These are phyloP conservation scores for Heliconius ismenius DNA, from an alignment of 2,888 invertebrate species.

Conservation along the genomic window DNA sequence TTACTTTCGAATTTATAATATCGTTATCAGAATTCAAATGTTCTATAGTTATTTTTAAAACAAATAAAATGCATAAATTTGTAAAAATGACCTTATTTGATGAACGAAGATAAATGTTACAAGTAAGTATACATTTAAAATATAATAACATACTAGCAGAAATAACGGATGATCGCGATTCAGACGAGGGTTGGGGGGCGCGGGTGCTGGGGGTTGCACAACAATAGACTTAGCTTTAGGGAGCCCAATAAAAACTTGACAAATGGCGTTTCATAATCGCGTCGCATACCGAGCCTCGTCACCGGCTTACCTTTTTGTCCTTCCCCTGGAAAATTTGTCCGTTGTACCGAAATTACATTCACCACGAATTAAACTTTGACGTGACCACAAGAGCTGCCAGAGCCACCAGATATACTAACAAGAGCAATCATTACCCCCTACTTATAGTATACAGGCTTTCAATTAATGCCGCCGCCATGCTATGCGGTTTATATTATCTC, in stretches of 20 bases:
- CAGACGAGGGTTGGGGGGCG: constrained; percentile 67
- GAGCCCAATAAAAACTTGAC: constrained; percentile 82
- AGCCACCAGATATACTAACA: constrained; percentile 8
- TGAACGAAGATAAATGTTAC: constrained; percentile 14
- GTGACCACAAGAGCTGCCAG: constrained; percentile 26
- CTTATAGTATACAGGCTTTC: constrained; percentile 38
- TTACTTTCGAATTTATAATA: background rate
- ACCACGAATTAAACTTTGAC: constrained; percentile 36
- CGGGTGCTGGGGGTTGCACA: constrained; percentile 52
- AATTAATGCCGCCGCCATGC: constrained; percentile 41
- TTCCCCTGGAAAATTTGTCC: constrained; percentile 65
- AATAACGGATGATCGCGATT: constrained; percentile 77
- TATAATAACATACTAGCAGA: constrained; percentile 75
- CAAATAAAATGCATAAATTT: background rate
- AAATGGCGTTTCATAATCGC: constrained; percentile 81
- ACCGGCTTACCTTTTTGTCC: constrained; percentile 66
- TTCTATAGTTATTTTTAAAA: background rate
- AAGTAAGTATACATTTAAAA: constrained; percentile 33
- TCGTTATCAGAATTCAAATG: background rate
- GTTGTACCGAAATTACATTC: constrained; percentile 56
- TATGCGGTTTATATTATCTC: constrained; percentile 41
- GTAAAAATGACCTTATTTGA: background rate
- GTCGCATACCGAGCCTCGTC: constrained; percentile 76
- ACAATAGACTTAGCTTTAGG: constrained; percentile 73
- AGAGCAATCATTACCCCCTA: constrained; percentile 39